Conservation (phyloP, 2,888 invertebrate species). For the Drosophila hamatofila region DNA sequence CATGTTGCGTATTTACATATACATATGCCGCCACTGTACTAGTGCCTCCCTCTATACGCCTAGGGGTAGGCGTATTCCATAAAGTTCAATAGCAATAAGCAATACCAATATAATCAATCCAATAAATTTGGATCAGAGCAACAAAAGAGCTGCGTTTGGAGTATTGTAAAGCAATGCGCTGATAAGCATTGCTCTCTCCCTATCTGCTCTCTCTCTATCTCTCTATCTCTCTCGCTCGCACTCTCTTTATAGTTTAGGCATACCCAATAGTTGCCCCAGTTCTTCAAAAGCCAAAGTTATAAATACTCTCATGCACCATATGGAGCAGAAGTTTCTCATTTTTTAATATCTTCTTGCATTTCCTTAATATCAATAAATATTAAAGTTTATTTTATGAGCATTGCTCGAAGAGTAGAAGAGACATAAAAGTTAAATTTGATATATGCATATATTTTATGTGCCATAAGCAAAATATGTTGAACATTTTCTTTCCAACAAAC, state of each 20-base stretch:
- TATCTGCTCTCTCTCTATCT: conserved; percentile 9
- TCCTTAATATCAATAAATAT: neutral
- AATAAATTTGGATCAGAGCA: conserved; percentile 16
- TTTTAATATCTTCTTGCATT: neutral
- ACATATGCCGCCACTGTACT: conserved; percentile 5
- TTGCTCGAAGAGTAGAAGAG: neutral
- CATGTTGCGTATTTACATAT: conserved; percentile 3
- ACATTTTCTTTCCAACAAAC: neutral
- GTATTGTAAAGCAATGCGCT: conserved; percentile 25
- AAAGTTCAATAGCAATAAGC: conserved; percentile 63
- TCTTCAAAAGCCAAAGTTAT: conserved; percentile 7
- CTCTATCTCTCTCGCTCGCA: conserved; percentile 13
- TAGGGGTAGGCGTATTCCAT: conserved; percentile 1
- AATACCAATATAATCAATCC: conserved; percentile 54
- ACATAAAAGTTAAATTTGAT: neutral
- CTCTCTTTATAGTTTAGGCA: conserved; percentile 1
- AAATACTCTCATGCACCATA: neutral
- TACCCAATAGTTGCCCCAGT: conserved; percentile 61
- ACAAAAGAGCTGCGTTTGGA: neutral
- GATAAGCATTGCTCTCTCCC: conserved; percentile 27
- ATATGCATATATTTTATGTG: neutral
- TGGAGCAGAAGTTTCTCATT: neutral
- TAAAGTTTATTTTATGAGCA: neutral
- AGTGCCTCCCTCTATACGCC: neutral
- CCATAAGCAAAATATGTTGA: neutral